Evolutionary conservation across 2,797 vertebrate genomes (phyloP).

Genomic region (Lithobates pipiens): DNA sequence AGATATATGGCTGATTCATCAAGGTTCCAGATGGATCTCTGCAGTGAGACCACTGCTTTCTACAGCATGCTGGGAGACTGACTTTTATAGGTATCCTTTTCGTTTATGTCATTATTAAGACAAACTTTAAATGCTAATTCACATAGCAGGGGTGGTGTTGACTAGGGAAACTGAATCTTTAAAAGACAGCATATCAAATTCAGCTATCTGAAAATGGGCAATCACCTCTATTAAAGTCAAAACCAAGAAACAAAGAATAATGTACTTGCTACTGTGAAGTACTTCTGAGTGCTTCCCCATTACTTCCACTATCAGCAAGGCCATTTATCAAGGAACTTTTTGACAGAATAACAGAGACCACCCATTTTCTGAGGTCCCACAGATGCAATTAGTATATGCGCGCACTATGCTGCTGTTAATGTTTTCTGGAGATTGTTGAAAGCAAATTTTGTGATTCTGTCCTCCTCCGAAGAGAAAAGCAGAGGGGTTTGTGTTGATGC

Average conservation of each 20-base stretch:
- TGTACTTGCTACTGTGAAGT: conserved; percentile 20
- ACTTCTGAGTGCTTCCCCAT: conserved; percentile 14
- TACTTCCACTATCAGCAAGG: conserved; percentile 12
- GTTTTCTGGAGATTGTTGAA: conserved; percentile 10
- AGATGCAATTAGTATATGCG: not conserved
- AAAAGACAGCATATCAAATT: not conserved
- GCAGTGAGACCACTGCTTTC: no score
- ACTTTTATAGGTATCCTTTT: no score
- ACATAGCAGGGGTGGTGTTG: not conserved
- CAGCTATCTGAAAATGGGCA: not conserved
- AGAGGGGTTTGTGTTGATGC: conserved; percentile 18
- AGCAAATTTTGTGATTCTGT: not conserved
- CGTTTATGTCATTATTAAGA: no score
- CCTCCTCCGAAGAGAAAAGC: not conserved
- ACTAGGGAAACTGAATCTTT: no score
- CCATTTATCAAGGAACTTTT: conserved; percentile 17
- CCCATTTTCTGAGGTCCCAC: conserved; percentile 1
- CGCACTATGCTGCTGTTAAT: not conserved
- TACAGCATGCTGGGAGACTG: no score
- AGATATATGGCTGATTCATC: no score
- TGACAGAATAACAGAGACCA: not conserved
- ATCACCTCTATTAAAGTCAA: not conserved
- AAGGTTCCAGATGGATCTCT: no score
- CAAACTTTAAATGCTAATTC: not conserved
- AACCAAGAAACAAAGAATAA: not conserved